Evolutionary conservation across 1,140 invertebrate genomes (phyloP).

Genomic region (Dreissena polymorpha): DNA sequence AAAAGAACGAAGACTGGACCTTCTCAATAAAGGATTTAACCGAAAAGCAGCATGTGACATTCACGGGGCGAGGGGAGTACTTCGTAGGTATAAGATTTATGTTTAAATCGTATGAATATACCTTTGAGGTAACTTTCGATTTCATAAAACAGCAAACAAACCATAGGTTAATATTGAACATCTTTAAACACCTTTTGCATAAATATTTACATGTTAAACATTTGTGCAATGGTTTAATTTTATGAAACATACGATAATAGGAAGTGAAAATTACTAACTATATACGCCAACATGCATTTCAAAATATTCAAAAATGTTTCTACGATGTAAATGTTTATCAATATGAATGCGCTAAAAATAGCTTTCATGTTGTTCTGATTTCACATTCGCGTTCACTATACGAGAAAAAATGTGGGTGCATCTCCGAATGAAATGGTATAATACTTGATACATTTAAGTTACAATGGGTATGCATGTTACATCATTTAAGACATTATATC

Average conservation of each 20-base stretch:
- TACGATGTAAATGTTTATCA: neutral
- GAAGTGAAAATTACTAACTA: neutral
- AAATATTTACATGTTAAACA: neutral
- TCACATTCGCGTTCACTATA: no score
- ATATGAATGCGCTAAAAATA: no score
- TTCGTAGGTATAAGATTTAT: constrained; percentile 5
- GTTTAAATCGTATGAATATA: neutral
- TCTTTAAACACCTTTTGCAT: neutral
- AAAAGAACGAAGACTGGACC: neutral
- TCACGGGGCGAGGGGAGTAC: constrained; percentile 15
- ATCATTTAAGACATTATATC: no score
- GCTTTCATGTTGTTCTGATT: no score
- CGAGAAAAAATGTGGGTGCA: no score
- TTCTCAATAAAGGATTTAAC: constrained; percentile 35
- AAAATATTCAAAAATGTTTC: neutral
- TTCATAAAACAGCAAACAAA: neutral
- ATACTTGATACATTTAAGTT: no score
- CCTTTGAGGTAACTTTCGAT: neutral
- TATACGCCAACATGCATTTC: neutral
- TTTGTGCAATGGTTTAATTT: neutral
- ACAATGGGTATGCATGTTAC: no score
- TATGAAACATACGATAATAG: neutral
- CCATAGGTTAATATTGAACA: neutral
- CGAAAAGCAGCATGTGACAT: constrained; percentile 18
- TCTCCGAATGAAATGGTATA: no score